Base-by-base conservation (phyloP, 2,888 invertebrate genomes). In the Cryptus viduatorius region DNA sequence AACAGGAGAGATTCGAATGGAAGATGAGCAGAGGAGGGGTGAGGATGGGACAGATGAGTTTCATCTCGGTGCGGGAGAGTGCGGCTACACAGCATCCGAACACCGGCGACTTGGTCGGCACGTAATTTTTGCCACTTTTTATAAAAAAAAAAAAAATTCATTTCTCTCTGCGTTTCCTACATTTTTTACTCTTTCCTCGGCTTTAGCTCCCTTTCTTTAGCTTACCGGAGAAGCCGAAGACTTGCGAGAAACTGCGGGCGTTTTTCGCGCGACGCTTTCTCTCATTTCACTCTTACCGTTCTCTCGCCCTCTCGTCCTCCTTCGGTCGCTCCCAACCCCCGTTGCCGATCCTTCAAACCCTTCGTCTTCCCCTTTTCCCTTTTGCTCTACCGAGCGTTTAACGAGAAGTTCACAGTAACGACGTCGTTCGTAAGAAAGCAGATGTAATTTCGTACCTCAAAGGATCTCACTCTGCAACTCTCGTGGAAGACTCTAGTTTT, bases 351-450 rank as follows among this genome's bases (percentile, higher is more conserved):
- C 50, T 29, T 12, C 16, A 37, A 37, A 37, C n/a, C 16, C 53
- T 37, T 65, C 44, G 8, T 65, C 16, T 31, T 4, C 68, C 7
- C 48, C 48, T 5, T 46, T 16, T 12, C 64, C 8, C 37, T 71
- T 53, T 71, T 16, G 77, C 59, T 69, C 77, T 31, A 14, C 59
- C 59, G 77, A 48, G 68, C 77, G 86, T 86, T 85, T 75, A 88
- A 87, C 86, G 86, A 67, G 86, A 87, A 86, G 87, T 88, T 88
- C 83, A 79, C 84, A 48, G 87, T 84, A 85, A 31, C 84, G 79
- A 82, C 82, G 87, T 84, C 86, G 85, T 79, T 84, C 80, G 75
- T 29, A 67, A 73, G 71, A 80, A 72, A 77, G 71, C 79, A 83
- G 64, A 76, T 83, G 84, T 86, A 59, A 72, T 72, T 72, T 59